A percentile compares a stretch with the other conserved stretches of the same genome.
phyloP scores from a whole-genome alignment of 2,888 invertebrate genomes.

The Trichopoda pennipes region DNA sequence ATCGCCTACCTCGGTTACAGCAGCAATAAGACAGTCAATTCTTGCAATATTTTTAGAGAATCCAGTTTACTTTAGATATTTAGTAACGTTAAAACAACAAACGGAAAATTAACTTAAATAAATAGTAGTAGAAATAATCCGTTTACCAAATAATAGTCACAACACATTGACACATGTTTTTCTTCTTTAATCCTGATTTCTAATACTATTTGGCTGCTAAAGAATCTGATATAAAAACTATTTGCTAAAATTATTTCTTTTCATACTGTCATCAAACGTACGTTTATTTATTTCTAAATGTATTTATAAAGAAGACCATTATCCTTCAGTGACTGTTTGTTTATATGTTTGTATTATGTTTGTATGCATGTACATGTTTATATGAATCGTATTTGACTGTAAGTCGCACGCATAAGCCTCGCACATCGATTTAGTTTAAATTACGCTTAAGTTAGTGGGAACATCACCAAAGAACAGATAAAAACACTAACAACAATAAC shows the following conservation, averaged over 20 bases:
- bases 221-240: no score
- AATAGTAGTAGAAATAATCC: no score
- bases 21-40: no score
- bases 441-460: conserved; percentile 73
- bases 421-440: conserved; percentile 79
- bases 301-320: conserved; percentile 59
- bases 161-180: no score
- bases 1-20: no score
- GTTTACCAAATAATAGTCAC: no score
- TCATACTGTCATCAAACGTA: conserved; percentile 18
- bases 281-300: conserved; percentile 14
- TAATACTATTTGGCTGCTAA: no score
- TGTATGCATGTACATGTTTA: conserved; percentile 5
- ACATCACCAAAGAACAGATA: conserved; percentile 44
- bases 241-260: background rate
- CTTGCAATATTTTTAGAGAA: no score
- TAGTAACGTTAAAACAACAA: no score
- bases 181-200: no score
- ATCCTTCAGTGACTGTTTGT: conserved; percentile 53
- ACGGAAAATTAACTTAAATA: no score
- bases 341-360: background rate
- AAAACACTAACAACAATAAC: conserved; percentile 13
- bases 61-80: no score
- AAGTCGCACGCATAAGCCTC: conserved; percentile 60
- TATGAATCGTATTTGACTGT: conserved; percentile 5